Base-by-base conservation (phyloP, 2,888 invertebrate species). In the Lucinisca nassula region DNA sequence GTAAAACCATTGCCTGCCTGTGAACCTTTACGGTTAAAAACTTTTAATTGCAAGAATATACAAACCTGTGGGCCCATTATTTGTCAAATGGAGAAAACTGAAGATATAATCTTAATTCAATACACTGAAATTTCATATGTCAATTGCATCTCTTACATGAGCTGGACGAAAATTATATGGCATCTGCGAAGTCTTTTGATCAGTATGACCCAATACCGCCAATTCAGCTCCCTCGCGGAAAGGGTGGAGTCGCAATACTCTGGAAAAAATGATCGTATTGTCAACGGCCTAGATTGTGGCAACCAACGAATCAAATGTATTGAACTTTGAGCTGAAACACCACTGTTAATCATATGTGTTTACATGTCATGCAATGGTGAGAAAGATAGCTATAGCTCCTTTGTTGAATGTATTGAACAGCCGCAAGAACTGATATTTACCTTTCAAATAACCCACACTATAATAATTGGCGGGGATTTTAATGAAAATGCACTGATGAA, bases 251-350 rank as follows among this genome's bases (percentile, higher is more conserved):
- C 3, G 79, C 49, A 3, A 72, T 79, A 30, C 2, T 79, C 1
- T 79, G 79, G 79, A 79, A 79, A 24, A 79, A 32, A 72, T 21
- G 72, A 79, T 51, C 79, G 72, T 37, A 70, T 49, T 17, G 30
- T 79, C 4, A 79, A 72, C 32, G 10, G 21, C 30, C 21, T 45
- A 32, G 51, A 70, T 17, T 24, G 37, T 51, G 72, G 49, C 12
- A 32, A 35, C 8, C 45, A 79, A 45, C n/a, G 79, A 17, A 79
- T 79, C 49, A 38, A 49, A 45, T 79, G 79, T 49, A 72, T 79
- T 21, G 79, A 79, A 72, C 21, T 49, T 45, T 17, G 12, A 1
- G 32, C 45, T 14, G 45, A 67, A 14, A 73, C n/a, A 21, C 55
- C 77, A 55, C 30, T 55, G 14, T 32, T 77, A 35, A 2, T 77